Evolutionary conservation across 2,888 invertebrate species (phyloP).

Genomic region (Ferdinandea cuprea): DNA sequence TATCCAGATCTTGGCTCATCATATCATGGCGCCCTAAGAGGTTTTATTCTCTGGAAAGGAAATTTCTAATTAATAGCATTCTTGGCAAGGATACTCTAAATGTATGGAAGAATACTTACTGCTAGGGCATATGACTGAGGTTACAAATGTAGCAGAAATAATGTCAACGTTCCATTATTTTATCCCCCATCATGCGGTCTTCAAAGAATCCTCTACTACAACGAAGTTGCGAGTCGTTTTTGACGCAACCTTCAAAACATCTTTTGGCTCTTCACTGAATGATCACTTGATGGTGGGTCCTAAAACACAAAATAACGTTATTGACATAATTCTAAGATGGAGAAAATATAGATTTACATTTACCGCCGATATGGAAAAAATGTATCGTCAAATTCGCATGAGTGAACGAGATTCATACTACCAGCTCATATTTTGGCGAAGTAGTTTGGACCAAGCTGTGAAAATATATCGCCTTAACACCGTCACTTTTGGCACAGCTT

Average conservation of each 20-base stretch:
- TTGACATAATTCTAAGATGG: constrained; percentile 9
- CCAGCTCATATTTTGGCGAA: too few species aligned
- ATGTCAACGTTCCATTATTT: not conserved
- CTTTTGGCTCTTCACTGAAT: constrained; percentile 16
- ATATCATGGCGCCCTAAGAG: not conserved
- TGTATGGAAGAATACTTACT: constrained; percentile 12
- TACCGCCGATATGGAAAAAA: constrained; percentile 16
- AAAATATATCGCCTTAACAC: too few species aligned
- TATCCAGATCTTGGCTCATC: not conserved
- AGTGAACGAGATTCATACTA: too few species aligned
- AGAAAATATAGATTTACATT: constrained; percentile 13
- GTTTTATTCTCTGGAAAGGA: not conserved
- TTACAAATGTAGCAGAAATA: not conserved
- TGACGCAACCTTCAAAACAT: constrained; percentile 1
- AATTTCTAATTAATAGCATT: not conserved
- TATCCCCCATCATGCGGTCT: constrained; percentile 1
- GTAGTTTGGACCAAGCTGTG: too few species aligned
- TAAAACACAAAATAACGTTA: too few species aligned
- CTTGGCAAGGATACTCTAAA: not conserved
- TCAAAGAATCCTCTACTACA: constrained; percentile 9
- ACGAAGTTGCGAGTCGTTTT: constrained; percentile 6
- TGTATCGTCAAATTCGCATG: constrained; percentile 1
- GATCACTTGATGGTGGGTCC: constrained; percentile 5
- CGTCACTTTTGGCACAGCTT: too few species aligned
- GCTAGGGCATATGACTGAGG: constrained; percentile 4